Percentiles rank a stretch among this genome's conserved stretches.
Conservation (phyloP, 2,888 invertebrate species). For the Agrotis clavis region DNA sequence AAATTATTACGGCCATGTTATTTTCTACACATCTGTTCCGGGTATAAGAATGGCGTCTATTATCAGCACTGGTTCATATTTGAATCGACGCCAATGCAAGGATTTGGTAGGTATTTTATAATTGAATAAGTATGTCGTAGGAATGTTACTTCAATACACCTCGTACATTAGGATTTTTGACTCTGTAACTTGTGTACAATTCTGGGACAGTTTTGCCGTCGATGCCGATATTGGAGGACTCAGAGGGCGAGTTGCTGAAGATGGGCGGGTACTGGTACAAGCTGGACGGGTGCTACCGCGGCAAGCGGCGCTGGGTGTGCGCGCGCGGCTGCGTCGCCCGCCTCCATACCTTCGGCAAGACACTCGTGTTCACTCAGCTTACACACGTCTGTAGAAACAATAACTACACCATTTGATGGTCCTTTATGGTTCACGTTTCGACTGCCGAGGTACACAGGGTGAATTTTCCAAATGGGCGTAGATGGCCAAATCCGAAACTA, state of each 20-base stretch:
- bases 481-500: too few species aligned
- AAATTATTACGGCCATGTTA: background rate
- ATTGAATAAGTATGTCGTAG: conserved; percentile 13
- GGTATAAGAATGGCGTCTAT: conserved; percentile 31
- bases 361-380: conserved; percentile 82
- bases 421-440: background rate
- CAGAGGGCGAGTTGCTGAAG: conserved; percentile 76
- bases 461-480: too few species aligned
- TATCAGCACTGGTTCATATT: conserved; percentile 25
- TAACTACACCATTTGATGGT: conserved; percentile 77
- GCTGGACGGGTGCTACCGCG: conserved; percentile 80
- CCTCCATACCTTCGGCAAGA: conserved; percentile 84
- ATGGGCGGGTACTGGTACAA: conserved; percentile 84
- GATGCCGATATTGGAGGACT: conserved; percentile 52
- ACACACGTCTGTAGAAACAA: conserved; percentile 79
- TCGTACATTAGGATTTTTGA: conserved; percentile 31
- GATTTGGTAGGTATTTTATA: conserved; percentile 8
- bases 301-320: conserved; percentile 86
- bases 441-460: background rate
- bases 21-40: conserved; percentile 7
- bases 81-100: conserved; percentile 31
- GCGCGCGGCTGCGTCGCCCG: conserved; percentile 86
- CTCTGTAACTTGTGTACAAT: conserved; percentile 56
- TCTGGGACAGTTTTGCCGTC: conserved; percentile 61
- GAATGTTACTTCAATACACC: conserved; percentile 4